Conservation (phyloP, 2,113 vertebrate genomes). For the Orthonyx spaldingii region DNA sequence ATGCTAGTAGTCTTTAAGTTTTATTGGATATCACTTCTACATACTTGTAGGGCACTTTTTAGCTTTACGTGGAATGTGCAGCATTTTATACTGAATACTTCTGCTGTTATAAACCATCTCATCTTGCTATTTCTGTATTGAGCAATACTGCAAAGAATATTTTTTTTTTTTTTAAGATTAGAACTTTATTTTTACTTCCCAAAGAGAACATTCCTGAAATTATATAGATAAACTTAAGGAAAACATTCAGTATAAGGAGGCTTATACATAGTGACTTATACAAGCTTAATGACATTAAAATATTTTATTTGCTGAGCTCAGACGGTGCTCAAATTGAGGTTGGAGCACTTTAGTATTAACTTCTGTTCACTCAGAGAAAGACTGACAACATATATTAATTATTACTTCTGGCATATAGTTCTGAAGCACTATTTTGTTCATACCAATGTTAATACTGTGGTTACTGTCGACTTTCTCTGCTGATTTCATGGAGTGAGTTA, state of each 20-base stretch:
- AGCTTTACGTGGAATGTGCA: not conserved
- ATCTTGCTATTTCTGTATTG: not conserved
- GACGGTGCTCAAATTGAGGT: not conserved
- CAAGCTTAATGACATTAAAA: not conserved
- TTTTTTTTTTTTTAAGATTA: not conserved
- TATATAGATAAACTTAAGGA: not conserved
- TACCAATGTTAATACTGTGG: not conserved
- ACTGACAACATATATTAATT: not conserved
- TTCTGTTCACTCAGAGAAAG: not conserved
- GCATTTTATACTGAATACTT: not conserved
- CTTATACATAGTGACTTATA: not conserved
- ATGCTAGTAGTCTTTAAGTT: not conserved
- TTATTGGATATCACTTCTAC: not conserved
- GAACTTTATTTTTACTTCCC: not conserved
- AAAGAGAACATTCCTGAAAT: not conserved
- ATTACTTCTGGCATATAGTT: not conserved
- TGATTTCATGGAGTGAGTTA: not conserved
- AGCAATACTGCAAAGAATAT: not conserved
- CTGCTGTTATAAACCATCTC: not conserved
- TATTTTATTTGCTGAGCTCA: not conserved
- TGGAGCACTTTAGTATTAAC: not conserved
- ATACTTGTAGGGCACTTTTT: not conserved
- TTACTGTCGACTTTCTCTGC: not conserved
- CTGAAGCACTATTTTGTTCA: not conserved
- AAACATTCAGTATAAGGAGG: not conserved